Percentiles rank a stretch among this genome's conserved stretches.
Conservation (phyloP, 2,113 vertebrate species). For the Syngnathoides biaculeatus region DNA sequence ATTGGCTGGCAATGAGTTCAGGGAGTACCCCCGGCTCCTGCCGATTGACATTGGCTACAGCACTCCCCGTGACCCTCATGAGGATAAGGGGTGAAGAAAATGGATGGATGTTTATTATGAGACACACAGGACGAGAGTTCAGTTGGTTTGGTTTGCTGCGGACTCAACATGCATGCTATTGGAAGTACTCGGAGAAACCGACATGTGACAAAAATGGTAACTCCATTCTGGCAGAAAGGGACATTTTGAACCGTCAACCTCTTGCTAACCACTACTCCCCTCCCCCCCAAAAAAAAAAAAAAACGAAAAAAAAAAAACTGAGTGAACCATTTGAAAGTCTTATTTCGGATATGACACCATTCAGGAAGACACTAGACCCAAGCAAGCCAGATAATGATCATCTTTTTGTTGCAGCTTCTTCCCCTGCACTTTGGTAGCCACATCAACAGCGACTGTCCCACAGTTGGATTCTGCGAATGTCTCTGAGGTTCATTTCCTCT, state of each 20-base stretch:
- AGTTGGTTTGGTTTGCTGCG: background rate
- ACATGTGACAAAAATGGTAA: background rate
- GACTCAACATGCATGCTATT: too few species aligned
- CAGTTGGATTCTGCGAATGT: constrained; percentile 46
- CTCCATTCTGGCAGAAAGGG: background rate
- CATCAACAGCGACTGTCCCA: constrained; percentile 23
- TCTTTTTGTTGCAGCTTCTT: constrained; percentile 15
- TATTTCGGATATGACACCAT: background rate
- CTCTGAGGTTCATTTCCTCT: constrained; percentile 33
- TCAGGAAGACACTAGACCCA: background rate
- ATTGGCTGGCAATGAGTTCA: too few species aligned
- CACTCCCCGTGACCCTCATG: too few species aligned
- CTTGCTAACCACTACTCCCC: background rate
- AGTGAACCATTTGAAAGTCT: background rate
- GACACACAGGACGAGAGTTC: background rate
- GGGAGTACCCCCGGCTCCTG: too few species aligned
- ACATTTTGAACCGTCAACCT: background rate
- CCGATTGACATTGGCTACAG: too few species aligned
- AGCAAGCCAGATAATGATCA: background rate
- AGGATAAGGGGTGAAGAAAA: too few species aligned
- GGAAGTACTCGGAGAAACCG: too few species aligned
- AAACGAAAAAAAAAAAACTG: too few species aligned
- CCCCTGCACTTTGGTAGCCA: constrained; percentile 14
- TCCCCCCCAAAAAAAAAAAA: too few species aligned
- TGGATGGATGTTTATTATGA: too few species aligned